Base-by-base conservation (phyloP, 1,140 invertebrate genomes). In the Atta texana region DNA sequence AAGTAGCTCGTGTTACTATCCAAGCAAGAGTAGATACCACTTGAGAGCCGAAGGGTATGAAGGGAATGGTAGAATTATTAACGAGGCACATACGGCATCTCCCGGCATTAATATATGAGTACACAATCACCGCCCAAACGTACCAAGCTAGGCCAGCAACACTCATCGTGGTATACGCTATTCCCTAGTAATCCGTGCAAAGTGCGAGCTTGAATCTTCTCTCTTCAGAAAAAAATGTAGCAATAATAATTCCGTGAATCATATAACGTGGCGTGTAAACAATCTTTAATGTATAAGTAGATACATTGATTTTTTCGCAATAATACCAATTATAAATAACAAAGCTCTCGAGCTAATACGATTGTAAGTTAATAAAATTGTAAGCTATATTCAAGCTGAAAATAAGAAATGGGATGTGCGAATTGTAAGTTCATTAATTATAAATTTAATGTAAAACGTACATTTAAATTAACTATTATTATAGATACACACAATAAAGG, bases 61-160 rank as follows among this genome's bases (percentile, higher is more conserved):
- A 63, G 81, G 21, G 85, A 57, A 28, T 63, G 53, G 74, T 21
- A 21, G 91, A 93, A 93, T 93, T 93, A 93, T 93, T 92, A 93
- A 93, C 92, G 90, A 92, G 84, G 89, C 75, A 87, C 91, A 76
- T 74, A 72, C 74, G 80, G 86, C 87, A 92, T 91, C 87, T 80
- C 86, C 57, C 57, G 88, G 80, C 89, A 87, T 86, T 92, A 92
- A 93, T 92, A 88, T 89, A 91, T 78, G 89, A 91, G 84, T 84
- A 84, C 84, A 89, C 84, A 89, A 91, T 92, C 91, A 85, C 89
- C 69, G 74, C 77, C 49, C 63, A 63, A 24, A 31, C 77, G 80
- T 78, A 61, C 61, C 76, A 66, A 57, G 81, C 84, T 51, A 74
- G 69, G 44, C 80, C 28, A 18, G 71, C 66, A 84, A 76, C 68